phyloP scores from a whole-genome alignment of 2,888 invertebrate genomes.

The Molorchus minor region DNA sequence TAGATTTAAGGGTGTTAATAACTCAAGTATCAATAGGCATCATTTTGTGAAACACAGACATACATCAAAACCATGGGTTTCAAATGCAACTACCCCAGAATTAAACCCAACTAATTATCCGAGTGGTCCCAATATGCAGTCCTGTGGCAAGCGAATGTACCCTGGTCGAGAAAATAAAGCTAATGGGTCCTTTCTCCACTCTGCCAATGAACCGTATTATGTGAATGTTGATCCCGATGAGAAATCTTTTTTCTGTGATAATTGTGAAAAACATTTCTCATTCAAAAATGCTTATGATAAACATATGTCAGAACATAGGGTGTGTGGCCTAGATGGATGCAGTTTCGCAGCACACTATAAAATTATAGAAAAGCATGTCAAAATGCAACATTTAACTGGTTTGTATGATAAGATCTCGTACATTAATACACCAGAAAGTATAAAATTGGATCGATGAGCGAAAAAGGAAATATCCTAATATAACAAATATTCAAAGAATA shows the following conservation, averaged over 20 bases:
- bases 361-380: slow-evolving; percentile 81
- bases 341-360: slow-evolving; percentile 80
- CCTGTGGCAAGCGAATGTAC: no score
- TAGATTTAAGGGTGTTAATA: no score
- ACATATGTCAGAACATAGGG: slow-evolving; percentile 79
- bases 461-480: slow-evolving; percentile 68
- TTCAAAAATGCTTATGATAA: slow-evolving; percentile 68
- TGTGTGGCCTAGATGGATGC: slow-evolving; percentile 85
- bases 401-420: slow-evolving; percentile 81
- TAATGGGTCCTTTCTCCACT: no score
- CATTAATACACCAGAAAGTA: slow-evolving; percentile 80
- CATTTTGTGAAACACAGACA: no score
- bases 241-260: slow-evolving; percentile 71
- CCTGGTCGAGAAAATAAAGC: no score
- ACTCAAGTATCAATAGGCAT: no score
- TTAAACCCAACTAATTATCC: no score
- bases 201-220: no score
- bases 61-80: no score
- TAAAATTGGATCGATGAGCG: slow-evolving; percentile 87
- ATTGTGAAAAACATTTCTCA: slow-evolving; percentile 82
- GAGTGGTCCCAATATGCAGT: no score
- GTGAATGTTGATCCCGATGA: no score
- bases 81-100: no score
- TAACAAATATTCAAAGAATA: slow-evolving; percentile 70
- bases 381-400: slow-evolving; percentile 85